These are phyloP conservation scores for Spheniscus mendiculus DNA, from an alignment of 2,113 vertebrate genomes.

Conservation along the genomic window DNA sequence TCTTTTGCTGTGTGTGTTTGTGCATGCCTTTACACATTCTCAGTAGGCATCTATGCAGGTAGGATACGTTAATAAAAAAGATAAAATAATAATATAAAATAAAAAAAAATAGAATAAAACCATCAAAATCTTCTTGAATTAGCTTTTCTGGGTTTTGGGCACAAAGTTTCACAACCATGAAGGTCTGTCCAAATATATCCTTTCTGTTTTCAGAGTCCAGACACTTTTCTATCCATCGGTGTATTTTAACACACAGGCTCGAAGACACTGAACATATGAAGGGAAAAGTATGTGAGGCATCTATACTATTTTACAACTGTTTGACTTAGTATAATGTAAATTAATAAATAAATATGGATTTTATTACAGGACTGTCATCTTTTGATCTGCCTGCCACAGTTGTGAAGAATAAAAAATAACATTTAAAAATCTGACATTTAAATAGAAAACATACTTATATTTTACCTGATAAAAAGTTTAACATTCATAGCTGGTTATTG, in stretches of 20 bases:
- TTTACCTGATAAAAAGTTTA: not conserved
- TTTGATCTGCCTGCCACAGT: not conserved
- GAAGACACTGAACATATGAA: not conserved
- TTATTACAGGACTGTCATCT: not conserved
- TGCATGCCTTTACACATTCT: not conserved
- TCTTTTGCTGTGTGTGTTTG: not conserved
- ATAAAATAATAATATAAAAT: not conserved
- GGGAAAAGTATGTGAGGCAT: not conserved
- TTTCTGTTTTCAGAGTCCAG: not conserved
- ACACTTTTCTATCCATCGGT: not conserved
- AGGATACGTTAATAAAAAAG: not conserved
- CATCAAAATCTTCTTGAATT: not conserved
- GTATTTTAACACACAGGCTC: not conserved
- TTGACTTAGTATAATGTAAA: not conserved
- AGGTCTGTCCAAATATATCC: too few relatives aligned
- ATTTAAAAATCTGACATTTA: not conserved
- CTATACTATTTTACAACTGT: not conserved
- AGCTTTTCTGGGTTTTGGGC: not conserved
- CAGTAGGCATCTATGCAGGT: not conserved
- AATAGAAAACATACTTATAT: not conserved
- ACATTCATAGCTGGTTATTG: not conserved
- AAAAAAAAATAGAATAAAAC: not conserved
- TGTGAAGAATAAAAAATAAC: not conserved
- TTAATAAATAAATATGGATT: not conserved
- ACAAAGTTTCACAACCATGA: not conserved